These are phyloP conservation scores for Synergus umbraculus DNA, from an alignment of 2,888 invertebrate species.

Conservation along the genomic window DNA sequence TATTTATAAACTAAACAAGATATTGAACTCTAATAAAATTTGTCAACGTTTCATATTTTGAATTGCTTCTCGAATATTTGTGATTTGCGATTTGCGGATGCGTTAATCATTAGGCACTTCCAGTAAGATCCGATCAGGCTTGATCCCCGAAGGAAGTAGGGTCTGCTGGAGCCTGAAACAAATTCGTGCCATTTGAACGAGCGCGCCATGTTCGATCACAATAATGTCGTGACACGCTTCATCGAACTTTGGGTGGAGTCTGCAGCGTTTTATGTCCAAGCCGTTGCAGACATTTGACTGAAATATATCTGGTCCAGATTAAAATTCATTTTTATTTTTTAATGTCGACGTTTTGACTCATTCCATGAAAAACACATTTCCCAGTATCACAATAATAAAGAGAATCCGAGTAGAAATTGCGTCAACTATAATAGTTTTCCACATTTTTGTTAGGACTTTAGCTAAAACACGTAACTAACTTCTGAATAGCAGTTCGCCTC, in stretches of 20 bases:
- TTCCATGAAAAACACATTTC: not conserved
- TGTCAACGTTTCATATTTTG: not conserved
- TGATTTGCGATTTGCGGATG: conserved; percentile 3
- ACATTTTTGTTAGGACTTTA: no score
- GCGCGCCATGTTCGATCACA: conserved; percentile 60
- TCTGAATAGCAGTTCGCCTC: no score
- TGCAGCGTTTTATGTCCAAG: conserved; percentile 61
- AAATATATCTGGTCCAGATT: conserved; percentile 18
- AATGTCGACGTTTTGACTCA: not conserved
- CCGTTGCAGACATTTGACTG: conserved; percentile 7
- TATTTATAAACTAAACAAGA: no score
- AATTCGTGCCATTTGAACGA: conserved; percentile 61
- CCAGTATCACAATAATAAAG: no score
- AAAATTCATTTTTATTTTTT: not conserved
- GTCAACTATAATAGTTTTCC: no score
- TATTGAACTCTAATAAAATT: not conserved
- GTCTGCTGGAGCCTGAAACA: conserved; percentile 65
- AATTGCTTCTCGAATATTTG: not conserved
- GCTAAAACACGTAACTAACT: no score
- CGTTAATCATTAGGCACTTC: conserved; percentile 40
- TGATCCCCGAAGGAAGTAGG: conserved; percentile 60
- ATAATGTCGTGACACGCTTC: conserved; percentile 69
- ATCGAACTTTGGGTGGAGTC: conserved; percentile 70
- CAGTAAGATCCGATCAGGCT: conserved; percentile 11
- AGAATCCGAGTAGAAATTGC: no score